Conservation (phyloP, 2,888 invertebrate species). For the Acanthococcus lagerstroemiae region DNA sequence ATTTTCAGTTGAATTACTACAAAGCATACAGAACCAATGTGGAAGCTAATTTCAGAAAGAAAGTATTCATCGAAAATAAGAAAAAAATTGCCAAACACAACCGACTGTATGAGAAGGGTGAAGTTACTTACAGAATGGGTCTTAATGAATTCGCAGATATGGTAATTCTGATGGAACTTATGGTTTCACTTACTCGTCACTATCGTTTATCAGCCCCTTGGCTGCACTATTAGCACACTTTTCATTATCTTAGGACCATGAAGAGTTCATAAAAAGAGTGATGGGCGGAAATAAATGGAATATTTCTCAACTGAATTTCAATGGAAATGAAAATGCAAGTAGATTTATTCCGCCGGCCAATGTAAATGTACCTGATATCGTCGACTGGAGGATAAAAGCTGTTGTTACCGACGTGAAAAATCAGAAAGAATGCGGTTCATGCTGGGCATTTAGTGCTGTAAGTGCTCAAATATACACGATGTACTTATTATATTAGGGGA, state of each 20-base stretch:
- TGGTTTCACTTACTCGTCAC: too few relatives aligned
- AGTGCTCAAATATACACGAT: too few relatives aligned
- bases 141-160: constrained; percentile 79
- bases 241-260: too few relatives aligned
- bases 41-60: constrained; percentile 75
- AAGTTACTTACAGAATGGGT: constrained; percentile 55
- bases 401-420: constrained; percentile 82
- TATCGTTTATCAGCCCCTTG: too few relatives aligned
- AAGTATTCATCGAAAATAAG: constrained; percentile 80
- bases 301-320: constrained; percentile 36
- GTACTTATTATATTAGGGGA: too few relatives aligned
- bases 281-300: constrained; percentile 58
- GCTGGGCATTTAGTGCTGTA: constrained; percentile 83
- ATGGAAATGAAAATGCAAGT: constrained; percentile 41
- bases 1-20: constrained; percentile 47
- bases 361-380: constrained; percentile 55
- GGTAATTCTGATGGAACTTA: too few relatives aligned
- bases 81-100: constrained; percentile 77
- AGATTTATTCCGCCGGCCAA: constrained; percentile 58
- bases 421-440: constrained; percentile 65
- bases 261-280: too few relatives aligned
- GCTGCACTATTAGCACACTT: too few relatives aligned
- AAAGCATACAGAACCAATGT: constrained; percentile 58
- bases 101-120: constrained; percentile 56
- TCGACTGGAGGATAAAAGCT: constrained; percentile 77